Conservation (phyloP, 2,888 invertebrate genomes). For the Conops quadrifasciatus region DNA sequence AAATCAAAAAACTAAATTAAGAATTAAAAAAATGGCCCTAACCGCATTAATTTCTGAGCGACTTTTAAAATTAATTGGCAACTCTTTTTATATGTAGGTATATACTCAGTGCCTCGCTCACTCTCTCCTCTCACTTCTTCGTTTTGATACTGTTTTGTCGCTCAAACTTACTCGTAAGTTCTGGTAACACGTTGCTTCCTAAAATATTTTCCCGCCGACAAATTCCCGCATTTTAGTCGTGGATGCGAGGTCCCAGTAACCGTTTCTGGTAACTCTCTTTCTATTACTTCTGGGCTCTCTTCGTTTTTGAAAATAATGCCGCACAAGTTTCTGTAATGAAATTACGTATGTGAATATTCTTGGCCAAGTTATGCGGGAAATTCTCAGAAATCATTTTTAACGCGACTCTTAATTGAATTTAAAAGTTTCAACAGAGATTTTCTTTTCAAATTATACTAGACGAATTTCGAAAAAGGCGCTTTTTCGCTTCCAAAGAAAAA, state of each 20-base stretch:
- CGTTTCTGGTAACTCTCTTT: constrained; percentile 15
- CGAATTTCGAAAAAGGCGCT: neutral
- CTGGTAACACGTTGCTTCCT: neutral
- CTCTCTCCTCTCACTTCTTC: no score
- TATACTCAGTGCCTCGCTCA: no score
- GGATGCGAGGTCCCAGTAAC: neutral
- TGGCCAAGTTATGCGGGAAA: constrained; percentile 17
- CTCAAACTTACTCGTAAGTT: neutral
- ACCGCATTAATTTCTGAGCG: no score
- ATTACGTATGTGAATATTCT: constrained; percentile 7
- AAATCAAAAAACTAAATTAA: no score
- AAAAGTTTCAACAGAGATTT: constrained; percentile 21
- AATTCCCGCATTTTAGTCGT: constrained; percentile 17
- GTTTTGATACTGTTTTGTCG: neutral
- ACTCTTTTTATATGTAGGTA: no score
- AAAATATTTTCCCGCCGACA: neutral
- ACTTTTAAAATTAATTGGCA: no score
- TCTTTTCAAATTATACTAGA: constrained; percentile 16
- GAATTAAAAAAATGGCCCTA: no score
- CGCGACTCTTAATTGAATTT: constrained; percentile 29
- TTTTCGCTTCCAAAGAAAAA: no score
- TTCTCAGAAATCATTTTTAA: constrained; percentile 24
- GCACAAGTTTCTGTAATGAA: neutral
- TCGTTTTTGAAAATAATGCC: constrained; percentile 3
- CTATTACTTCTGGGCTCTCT: neutral